Conservation (phyloP, 2,888 invertebrate genomes). For the Digitonthophagus gazella region DNA sequence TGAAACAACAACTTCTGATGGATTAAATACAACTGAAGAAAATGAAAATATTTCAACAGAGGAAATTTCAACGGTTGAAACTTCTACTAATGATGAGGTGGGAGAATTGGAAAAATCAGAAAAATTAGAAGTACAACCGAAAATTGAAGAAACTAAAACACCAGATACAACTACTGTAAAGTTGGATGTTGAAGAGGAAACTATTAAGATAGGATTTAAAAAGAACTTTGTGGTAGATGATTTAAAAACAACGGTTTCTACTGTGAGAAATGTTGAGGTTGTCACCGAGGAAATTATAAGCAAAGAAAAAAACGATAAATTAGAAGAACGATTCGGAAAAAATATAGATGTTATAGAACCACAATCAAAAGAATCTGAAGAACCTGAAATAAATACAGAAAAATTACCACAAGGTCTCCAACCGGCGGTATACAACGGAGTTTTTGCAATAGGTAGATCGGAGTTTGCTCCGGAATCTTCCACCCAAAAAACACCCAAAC, state of each 20-base stretch:
- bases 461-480: not conserved
- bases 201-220: not conserved
- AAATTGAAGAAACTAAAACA: not conserved
- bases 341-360: not conserved
- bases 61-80: not conserved
- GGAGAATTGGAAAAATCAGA: not conserved
- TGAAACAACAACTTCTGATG: not conserved
- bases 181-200: not conserved
- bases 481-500: slow-evolving; percentile 5
- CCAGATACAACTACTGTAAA: not conserved
- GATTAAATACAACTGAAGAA: not conserved
- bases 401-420: not conserved
- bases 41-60: not conserved
- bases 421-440: slow-evolving; percentile 7
- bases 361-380: not conserved
- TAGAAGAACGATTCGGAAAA: not conserved
- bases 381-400: not conserved
- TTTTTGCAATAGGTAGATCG: not conserved
- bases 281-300: not conserved
- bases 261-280: slow-evolving; percentile 3
- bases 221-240: not conserved
- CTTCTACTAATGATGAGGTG: not conserved
- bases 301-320: not conserved
- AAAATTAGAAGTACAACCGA: not conserved
- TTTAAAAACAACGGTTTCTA: slow-evolving; percentile 2